Base-by-base conservation (phyloP, 1,140 invertebrate genomes). In the Bombus difficillimus region DNA sequence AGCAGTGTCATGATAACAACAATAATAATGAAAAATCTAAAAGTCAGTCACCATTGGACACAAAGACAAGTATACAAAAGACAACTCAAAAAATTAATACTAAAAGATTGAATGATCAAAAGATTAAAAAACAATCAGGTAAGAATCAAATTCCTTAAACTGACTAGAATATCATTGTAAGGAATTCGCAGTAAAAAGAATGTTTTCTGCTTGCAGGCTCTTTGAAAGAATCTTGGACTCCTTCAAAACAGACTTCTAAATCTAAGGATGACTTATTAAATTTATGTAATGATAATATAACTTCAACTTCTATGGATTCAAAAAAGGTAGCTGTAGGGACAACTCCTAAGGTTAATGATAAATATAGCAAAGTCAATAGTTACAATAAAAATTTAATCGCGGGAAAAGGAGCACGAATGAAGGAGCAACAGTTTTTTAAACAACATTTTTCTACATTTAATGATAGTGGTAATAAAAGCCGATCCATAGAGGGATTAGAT, bases 341-440 rank as follows among this genome's bases (percentile, higher is more conserved):
- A 57, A 64, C 13, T 64, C 25, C 79, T 81, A 85, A 37, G 5
- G 25, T 34, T 66, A 53, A 12, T n/a, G 68, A 89, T 74, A 88
- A 85, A 34, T 73, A 43, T 72, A 41, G 15, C 62, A 77, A 69
- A 69, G 15, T 39, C 12, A 80, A 88, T 64, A 62, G 57, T 34
- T 79, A 57, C 53, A 88, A 75, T 85, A 85, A 71, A 28, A 78
- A 72, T 25, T 37, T 85, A 73, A 64, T 25, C 37, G 18, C 15
- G 18, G 77, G 76, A 32, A 85, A 64, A 15, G 77, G 77, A 18
- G 22, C 68, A 13, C 83, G 69, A 81, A 80, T n/a, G 39, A 89
- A 76, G 39, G 91, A 91, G 76, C 88, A 92, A 76, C 85, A 91
- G 57, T 86, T 88, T 85, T 62, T 89, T 34, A 89, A 89, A 68